Percentiles rank a stretch among this genome's conserved stretches.
Conservation (phyloP, 2,113 vertebrate genomes). For the Rhinogobius similis region DNA sequence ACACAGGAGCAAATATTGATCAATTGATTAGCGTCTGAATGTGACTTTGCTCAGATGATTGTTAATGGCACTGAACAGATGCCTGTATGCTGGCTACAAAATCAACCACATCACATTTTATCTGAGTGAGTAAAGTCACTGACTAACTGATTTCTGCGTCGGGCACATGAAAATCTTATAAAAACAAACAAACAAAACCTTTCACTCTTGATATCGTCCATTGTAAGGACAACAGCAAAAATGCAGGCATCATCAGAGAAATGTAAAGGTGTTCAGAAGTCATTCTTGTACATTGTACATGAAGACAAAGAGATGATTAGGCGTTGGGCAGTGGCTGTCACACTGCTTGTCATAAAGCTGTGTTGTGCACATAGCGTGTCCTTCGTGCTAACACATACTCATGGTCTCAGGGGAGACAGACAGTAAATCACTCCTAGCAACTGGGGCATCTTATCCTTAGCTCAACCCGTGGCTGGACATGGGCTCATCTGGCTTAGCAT, state of each 20-base stretch:
- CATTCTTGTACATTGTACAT: not conserved
- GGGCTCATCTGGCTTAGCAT: constrained; percentile 51
- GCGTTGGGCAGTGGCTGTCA: constrained; percentile 27
- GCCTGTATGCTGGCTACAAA: constrained; percentile 27
- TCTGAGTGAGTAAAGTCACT: constrained; percentile 52
- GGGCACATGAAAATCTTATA: constrained; percentile 9
- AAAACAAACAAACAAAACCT: not conserved
- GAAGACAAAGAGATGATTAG: constrained; percentile 16
- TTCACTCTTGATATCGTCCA: not conserved
- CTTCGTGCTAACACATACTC: constrained; percentile 28
- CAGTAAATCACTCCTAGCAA: constrained; percentile 66
- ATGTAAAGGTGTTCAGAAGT: not conserved
- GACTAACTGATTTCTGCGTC: constrained; percentile 54
- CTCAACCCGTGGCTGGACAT: constrained; percentile 48
- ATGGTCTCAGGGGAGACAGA: constrained; percentile 29
- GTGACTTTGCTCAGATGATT: constrained; percentile 68
- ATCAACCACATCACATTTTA: constrained; percentile 36
- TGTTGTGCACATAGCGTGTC: constrained; percentile 43
- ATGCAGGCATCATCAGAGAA: not conserved
- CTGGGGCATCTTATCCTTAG: constrained; percentile 63
- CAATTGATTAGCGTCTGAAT: constrained; percentile 70
- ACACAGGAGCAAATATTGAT: constrained; percentile 70
- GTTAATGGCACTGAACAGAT: constrained; percentile 64
- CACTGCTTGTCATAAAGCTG: constrained; percentile 48
- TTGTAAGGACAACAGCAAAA: not conserved